Conservation (phyloP, 2,888 invertebrate species). For the Allacma fusca region DNA sequence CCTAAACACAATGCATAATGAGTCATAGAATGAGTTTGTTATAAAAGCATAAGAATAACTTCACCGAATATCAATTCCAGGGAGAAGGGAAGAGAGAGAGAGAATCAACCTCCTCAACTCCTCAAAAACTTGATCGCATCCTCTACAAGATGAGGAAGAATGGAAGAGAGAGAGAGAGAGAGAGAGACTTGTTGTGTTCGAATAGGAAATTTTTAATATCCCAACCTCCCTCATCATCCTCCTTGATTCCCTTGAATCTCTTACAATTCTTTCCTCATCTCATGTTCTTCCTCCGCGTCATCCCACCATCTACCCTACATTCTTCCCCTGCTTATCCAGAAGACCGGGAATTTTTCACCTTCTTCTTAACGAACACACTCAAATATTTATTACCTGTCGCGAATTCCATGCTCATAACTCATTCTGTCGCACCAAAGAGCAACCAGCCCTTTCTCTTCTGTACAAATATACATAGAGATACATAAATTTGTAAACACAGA, state of each 20-base stretch:
- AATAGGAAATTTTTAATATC: too few relatives aligned
- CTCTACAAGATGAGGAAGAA: too few relatives aligned
- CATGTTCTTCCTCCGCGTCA: neutral
- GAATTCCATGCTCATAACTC: constrained; percentile 50
- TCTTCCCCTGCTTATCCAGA: constrained; percentile 33
- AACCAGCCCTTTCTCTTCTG: neutral
- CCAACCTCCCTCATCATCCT: too few relatives aligned
- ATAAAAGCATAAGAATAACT: neutral
- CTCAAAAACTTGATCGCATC: too few relatives aligned
- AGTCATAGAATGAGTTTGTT: neutral
- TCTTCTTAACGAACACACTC: constrained; percentile 35
- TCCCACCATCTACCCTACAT: constrained; percentile 25
- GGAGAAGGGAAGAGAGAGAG: too few relatives aligned
- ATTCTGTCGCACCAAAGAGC: constrained; percentile 30
- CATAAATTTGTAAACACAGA: neutral
- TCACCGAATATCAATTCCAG: neutral
- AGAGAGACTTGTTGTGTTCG: too few relatives aligned
- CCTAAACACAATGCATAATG: neutral
- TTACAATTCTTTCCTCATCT: too few relatives aligned
- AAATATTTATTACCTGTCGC: constrained; percentile 57
- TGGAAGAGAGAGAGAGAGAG: too few relatives aligned
- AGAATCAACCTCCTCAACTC: too few relatives aligned
- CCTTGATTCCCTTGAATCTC: too few relatives aligned
- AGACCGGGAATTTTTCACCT: constrained; percentile 26
- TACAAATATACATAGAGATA: neutral